Conservation (phyloP, 2,797 vertebrate genomes). For the Micropoecilia bifurca region DNA sequence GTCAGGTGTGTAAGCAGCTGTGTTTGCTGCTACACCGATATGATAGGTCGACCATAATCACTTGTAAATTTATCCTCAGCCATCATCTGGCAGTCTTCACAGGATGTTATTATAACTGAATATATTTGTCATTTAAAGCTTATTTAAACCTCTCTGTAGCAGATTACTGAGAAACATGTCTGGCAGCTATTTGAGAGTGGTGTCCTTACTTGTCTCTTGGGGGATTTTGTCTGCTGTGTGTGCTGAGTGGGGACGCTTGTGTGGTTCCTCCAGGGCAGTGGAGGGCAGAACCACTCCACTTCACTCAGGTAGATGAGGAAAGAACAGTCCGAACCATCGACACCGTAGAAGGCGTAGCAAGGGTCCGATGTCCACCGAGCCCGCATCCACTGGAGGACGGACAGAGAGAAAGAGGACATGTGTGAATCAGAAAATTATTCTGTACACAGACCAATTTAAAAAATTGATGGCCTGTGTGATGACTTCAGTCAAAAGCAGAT, state of each 20-base stretch:
- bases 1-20: background rate
- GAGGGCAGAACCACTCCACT: conserved; percentile 97
- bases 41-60: background rate
- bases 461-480: background rate
- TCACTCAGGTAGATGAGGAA: conserved; percentile 97
- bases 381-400: conserved; percentile 88
- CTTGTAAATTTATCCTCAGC: conserved; percentile 8
- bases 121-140: conserved; percentile 2
- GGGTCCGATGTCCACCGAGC: conserved; percentile 98
- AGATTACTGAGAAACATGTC: background rate
- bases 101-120: background rate
- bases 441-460: background rate
- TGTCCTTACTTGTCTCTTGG: conserved; percentile 84
- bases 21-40: background rate
- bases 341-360: conserved; percentile 95
- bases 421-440: background rate
- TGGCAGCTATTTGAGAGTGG: background rate
- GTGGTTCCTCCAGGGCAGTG: conserved; percentile 89
- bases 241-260: conserved; percentile 77
- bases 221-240: conserved; percentile 62
- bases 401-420: background rate
- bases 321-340: conserved; percentile 96
- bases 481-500: background rate
- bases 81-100: background rate
- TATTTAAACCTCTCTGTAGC: background rate